Conservation (phyloP, 2,888 invertebrate genomes). For the Caenorhabditis virilis region DNA sequence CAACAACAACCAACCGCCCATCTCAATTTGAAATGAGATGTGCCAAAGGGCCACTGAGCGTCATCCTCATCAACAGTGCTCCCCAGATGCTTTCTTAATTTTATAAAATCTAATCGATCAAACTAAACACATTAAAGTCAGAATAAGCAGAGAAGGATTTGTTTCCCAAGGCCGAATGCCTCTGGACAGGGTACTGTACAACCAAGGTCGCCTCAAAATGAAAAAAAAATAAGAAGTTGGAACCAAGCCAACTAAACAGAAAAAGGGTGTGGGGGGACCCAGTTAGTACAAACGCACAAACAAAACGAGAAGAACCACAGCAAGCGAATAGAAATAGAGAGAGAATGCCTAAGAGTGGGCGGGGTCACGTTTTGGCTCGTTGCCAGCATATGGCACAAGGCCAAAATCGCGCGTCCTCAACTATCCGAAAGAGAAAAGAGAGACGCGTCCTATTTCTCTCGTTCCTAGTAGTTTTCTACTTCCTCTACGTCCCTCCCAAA, state of each 20-base stretch:
- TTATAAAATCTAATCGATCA: too few relatives aligned
- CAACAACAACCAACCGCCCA: neutral
- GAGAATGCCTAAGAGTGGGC: neutral
- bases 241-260: constrained; percentile 1
- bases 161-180: too few relatives aligned
- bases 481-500: neutral
- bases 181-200: too few relatives aligned
- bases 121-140: too few relatives aligned
- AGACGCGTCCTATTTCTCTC: too few relatives aligned
- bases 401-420: too few relatives aligned
- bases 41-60: too few relatives aligned
- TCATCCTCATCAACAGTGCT: too few relatives aligned
- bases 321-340: neutral
- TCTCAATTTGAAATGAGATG: too few relatives aligned
- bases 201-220: neutral
- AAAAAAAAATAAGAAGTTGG: constrained; percentile 9
- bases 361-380: constrained; percentile 21
- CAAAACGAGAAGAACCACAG: neutral
- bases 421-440: constrained; percentile 3
- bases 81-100: too few relatives aligned
- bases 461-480: too few relatives aligned
- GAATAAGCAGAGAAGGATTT: too few relatives aligned
- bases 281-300: neutral
- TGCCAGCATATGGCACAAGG: constrained; percentile 31
- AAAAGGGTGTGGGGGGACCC: neutral